A percentile compares a stretch with the other conserved stretches of the same genome.
phyloP scores from a whole-genome alignment of 2,797 vertebrate genomes.

The Nannoperca obscura region DNA sequence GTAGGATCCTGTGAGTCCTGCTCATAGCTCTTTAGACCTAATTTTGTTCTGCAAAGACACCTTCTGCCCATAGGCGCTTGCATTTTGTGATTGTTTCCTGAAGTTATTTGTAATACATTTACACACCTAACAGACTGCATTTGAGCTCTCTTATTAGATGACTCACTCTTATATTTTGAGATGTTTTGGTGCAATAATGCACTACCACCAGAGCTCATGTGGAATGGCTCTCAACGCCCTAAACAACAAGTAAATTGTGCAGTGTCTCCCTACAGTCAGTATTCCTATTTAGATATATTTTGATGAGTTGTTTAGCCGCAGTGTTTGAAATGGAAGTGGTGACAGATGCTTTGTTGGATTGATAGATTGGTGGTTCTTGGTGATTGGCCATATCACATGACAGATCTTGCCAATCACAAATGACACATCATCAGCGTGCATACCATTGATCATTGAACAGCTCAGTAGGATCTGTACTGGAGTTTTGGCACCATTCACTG shows the following conservation, averaged over 20 bases:
- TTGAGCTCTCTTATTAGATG: constrained; percentile 2
- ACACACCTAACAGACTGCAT: neutral
- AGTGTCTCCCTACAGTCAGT: neutral
- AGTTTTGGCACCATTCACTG: neutral
- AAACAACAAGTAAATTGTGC: neutral
- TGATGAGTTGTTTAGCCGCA: neutral
- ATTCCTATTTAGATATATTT: neutral
- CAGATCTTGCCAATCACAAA: neutral
- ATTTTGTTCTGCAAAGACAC: neutral
- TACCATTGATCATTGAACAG: constrained; percentile 42
- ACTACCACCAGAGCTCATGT: neutral
- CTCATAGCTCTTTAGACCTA: constrained; percentile 19
- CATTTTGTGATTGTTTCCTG: neutral
- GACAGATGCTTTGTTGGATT: neutral
- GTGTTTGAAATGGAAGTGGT: constrained; percentile 4
- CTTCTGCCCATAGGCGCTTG: neutral
- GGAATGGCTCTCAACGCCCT: neutral
- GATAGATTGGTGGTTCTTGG: constrained; percentile 16
- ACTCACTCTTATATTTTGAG: constrained; percentile 2
- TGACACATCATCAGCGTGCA: constrained; percentile 22
- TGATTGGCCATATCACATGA: constrained; percentile 19
- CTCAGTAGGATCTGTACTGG: constrained; percentile 25
- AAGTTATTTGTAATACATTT: neutral
- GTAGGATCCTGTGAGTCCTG: constrained; percentile 16
- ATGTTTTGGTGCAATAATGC: neutral